Evolutionary conservation across 2,113 vertebrate species (phyloP).

Genomic region (Malaclemys terrapin): DNA sequence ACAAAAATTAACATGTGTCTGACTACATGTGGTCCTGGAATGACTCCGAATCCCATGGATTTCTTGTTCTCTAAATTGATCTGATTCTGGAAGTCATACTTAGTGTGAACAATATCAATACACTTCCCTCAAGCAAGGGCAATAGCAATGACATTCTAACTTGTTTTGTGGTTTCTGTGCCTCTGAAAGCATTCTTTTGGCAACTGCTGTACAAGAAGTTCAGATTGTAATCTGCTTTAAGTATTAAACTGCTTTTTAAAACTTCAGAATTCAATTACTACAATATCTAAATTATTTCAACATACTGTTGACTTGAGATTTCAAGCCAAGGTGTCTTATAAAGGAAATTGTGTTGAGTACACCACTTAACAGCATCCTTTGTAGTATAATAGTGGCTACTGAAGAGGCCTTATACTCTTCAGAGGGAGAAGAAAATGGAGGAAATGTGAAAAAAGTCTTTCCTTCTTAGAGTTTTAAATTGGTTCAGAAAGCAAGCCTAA

Average conservation of each 20-base stretch:
- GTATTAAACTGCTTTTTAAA: neutral
- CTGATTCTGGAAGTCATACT: neutral
- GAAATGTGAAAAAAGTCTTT: neutral
- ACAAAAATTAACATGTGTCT: neutral
- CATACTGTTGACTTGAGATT: constrained; percentile 1
- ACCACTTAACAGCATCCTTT: neutral
- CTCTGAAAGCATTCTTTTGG: neutral
- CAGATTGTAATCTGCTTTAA: neutral
- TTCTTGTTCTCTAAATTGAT: neutral
- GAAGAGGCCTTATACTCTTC: neutral
- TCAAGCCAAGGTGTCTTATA: neutral
- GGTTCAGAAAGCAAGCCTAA: neutral
- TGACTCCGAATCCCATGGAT: neutral
- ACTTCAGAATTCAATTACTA: neutral
- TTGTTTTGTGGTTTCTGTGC: neutral
- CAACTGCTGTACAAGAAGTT: neutral
- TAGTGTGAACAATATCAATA: neutral
- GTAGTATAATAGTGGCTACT: neutral
- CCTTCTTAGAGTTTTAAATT: neutral
- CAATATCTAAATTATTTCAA: neutral
- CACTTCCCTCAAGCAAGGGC: neutral
- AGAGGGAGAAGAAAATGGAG: accelerated
- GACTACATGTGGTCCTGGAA: neutral
- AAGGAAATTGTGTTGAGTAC: neutral
- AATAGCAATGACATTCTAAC: neutral